Evolutionary conservation across 2,797 vertebrate genomes (phyloP), one percentile per base, ranked within the genome.

Genomic region (Syncerus caffer): DNA sequence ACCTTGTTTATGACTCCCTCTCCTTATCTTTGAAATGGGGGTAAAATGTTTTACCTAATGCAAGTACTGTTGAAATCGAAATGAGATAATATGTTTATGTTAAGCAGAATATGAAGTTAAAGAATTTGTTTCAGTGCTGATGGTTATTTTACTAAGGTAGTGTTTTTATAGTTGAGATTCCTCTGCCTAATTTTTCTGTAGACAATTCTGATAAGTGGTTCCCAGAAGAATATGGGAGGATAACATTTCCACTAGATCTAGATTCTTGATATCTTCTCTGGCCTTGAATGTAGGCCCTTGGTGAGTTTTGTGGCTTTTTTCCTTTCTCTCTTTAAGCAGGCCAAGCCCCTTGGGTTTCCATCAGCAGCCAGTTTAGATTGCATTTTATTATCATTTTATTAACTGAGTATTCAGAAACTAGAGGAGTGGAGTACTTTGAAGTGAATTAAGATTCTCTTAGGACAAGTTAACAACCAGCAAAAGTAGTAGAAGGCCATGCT

Each of bases 311-410:
- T 87, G 80, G 31, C 79, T 93, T 89, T 93, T 86, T 86, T 50
- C 53, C 15, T 94, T 90, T 86, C 50, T 93, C 47, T 95, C 93
- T 64, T 93, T 80, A 97, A 97, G 64, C 92, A 93, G 94, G 96
- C 90, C 95, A 96, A 87, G 95, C 89, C 96, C 93, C 96, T 86
- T 86, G 96, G 64, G 94, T 96, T 97, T 96, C 83, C 23, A 53
- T 79, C n/a, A 80, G 19, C 51, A 89, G 86, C 90, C 89, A 96
- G 88, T 95, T 97, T 96, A 93, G 85, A 88, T 87, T 94, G 83
- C 62, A 27, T 93, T 96, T 95, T 97, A 97, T 94, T 97, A 94
- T 96, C 80, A 67, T 95, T 97, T 95, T 97, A 95, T 96, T 97
- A 97, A 89, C 90, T 62, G 58, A 55, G 13, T 94, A 76, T 88